Conservation (phyloP, 2,797 vertebrate species). For the Alcedo quadribrachys region DNA sequence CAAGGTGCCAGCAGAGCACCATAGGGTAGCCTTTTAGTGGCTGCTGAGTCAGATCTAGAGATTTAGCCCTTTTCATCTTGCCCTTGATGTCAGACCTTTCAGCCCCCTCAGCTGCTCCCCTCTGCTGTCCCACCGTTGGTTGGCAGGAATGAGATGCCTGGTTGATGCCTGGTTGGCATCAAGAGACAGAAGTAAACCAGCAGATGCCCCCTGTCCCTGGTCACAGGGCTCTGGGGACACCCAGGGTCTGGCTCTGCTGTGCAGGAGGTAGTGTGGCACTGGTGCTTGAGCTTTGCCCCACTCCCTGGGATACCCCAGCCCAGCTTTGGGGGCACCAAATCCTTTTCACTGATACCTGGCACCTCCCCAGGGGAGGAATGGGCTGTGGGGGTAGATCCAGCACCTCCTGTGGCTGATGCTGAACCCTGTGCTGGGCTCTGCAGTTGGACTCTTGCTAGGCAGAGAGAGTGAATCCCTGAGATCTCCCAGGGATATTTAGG, state of each 20-base stretch:
- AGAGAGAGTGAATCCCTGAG: background rate
- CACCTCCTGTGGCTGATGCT: accelerated
- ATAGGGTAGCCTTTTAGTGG: background rate
- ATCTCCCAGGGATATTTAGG: background rate
- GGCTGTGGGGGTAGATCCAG: background rate
- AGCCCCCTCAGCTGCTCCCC: background rate
- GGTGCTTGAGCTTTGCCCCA: background rate
- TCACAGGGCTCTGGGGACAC: background rate
- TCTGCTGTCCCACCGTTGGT: background rate
- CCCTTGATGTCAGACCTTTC: background rate
- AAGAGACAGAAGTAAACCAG: background rate
- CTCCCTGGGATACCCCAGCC: background rate
- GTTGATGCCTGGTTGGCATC: too few relatives aligned
- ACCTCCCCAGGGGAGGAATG: accelerated
- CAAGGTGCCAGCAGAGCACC: background rate
- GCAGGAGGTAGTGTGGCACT: background rate
- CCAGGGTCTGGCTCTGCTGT: background rate
- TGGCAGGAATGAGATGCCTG: background rate
- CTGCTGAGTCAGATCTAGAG: background rate
- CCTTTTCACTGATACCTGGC: background rate
- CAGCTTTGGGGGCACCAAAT: background rate
- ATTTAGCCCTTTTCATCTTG: background rate
- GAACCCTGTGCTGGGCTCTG: accelerated
- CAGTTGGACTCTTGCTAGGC: background rate
- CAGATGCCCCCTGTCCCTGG: background rate